Percentiles rank a stretch among this genome's conserved stretches.
Conservation (phyloP, 2,888 invertebrate species). For the Amorpha juglandis region DNA sequence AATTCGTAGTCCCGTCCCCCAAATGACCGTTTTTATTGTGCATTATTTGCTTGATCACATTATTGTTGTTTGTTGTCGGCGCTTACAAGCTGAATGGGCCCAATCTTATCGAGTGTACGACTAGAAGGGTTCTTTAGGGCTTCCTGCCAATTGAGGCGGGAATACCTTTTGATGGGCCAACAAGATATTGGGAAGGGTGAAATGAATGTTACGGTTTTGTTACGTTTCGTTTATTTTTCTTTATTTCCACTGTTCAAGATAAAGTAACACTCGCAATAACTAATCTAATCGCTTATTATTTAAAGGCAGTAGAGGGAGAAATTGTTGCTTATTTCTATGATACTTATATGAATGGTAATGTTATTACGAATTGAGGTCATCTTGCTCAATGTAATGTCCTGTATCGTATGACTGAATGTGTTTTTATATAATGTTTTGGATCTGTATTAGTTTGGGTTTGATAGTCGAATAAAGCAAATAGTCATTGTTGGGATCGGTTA, state of each 20-base stretch:
- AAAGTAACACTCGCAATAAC: too few species aligned
- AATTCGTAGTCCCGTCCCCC: conserved; percentile 3
- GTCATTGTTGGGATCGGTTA: not conserved
- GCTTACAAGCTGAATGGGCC: conserved; percentile 48
- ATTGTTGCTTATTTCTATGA: not conserved
- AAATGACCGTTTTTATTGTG: not conserved
- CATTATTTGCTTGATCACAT: conserved; percentile 49
- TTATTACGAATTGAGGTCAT: conserved; percentile 6
- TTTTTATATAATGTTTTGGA: not conserved
- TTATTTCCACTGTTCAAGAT: not conserved
- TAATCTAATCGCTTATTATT: not conserved
- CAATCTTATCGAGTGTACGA: conserved; percentile 51
- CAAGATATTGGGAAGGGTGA: conserved; percentile 37
- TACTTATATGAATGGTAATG: not conserved
- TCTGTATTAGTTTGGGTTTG: not conserved
- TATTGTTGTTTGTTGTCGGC: conserved; percentile 52
- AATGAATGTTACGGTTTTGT: conserved; percentile 34
- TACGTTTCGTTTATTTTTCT: conserved; percentile 30
- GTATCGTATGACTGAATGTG: conserved; percentile 15
- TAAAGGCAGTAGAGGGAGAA: not conserved
- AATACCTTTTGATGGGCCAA: conserved; percentile 45
- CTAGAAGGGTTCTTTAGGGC: conserved; percentile 51
- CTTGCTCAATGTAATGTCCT: conserved; percentile 7
- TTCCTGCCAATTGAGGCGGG: conserved; percentile 46
- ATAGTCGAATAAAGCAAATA: not conserved